These are phyloP conservation scores for Sitobion miscanthi DNA, from an alignment of 1,140 invertebrate species.

Conservation along the genomic window DNA sequence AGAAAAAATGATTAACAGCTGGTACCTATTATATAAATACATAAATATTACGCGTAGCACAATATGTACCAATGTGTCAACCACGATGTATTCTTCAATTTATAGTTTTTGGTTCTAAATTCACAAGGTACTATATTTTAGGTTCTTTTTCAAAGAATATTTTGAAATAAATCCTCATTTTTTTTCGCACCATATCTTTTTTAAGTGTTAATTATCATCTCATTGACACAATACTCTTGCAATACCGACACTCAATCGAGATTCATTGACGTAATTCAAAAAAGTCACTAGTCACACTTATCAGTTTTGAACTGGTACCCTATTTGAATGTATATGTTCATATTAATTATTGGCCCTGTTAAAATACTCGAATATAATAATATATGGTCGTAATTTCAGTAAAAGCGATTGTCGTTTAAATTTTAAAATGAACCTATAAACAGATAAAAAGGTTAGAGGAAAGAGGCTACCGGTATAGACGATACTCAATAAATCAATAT, in stretches of 20 bases:
- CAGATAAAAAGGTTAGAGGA: neutral
- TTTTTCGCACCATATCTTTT: neutral
- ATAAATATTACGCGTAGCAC: neutral
- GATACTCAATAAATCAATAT: neutral
- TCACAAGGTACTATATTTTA: neutral
- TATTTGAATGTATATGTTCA: neutral
- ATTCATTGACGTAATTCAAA: neutral
- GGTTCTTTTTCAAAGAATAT: neutral
- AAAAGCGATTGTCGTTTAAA: neutral
- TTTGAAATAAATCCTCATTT: neutral
- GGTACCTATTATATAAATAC: too few species aligned
- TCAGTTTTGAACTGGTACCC: too few species aligned
- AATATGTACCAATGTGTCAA: neutral
- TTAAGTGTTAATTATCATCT: neutral
- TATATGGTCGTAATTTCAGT: neutral
- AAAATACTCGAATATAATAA: neutral
- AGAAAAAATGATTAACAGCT: too few species aligned
- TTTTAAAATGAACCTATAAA: neutral
- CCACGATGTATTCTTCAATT: neutral
- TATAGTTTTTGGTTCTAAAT: neutral
- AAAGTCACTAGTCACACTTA: neutral
- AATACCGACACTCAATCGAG: neutral
- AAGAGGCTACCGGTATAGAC: neutral
- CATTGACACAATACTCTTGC: neutral
- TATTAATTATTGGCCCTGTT: neutral